Base-by-base conservation (phyloP, 2,888 invertebrate species). In the Lysandra bellargus region DNA sequence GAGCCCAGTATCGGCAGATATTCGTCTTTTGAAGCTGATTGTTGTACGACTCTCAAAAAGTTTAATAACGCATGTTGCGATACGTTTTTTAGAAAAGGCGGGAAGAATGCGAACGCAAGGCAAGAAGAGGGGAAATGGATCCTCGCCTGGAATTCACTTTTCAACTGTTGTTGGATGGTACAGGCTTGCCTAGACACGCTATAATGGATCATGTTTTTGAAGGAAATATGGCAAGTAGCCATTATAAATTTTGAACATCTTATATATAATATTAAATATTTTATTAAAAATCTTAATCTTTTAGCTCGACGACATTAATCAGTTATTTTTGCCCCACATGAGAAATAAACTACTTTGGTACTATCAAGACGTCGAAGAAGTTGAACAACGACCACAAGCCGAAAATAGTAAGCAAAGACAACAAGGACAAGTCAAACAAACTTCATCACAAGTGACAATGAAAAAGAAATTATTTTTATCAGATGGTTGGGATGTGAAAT, bases 51-150 rank as follows among this genome's bases (percentile, higher is more conserved):
- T 12, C 9, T 49, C 57, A 57, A 61, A 61, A 57, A 40, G 49
- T 33, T 14, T 64, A 17, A 14, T 5, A 5, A 57, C 17, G 57
- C 73, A 64, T 44, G 53, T 30, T 73, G 14, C 14, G 12, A 57
- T 57, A 17, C 77, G 49, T 49, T 78, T 78, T 75, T 79, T 82
- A 95, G 95, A 95, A 95, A 94, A 95, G 98, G 81, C 95, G 98
- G 81, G 98, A 98, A 96, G 98, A 98, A 97, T 98, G 98, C 96
- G 98, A 98, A 95, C 96, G 98, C 85, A 98, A 98, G 88, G 98
- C 98, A 17, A 95, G 98, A 80, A 95, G 98, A 80, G 98, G 98
- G 93, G 98, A 98, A 90, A 98, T 98, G 97, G 98, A 98, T 92
- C 98, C 98, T 86, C 95, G 98, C 81, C 92, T 98, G 95, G 98